Evolutionary conservation across 2,797 vertebrate genomes (phyloP), one percentile per base, ranked within the genome.

Genomic region (Urocyon cinereoargenteus): DNA sequence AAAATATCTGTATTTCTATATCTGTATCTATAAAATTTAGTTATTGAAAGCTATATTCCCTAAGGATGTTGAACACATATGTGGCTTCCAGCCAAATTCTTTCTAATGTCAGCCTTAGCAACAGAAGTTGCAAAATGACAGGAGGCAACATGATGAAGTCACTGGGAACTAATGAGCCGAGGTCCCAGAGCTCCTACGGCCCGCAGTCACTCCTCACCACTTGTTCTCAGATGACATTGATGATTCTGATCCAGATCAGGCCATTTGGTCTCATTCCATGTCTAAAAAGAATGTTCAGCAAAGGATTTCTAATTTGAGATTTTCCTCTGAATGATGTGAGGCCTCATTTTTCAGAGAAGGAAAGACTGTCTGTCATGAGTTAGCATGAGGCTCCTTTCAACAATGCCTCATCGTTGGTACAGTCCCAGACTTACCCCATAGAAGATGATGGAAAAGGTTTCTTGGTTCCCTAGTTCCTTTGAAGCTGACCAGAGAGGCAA

Each of bases 101-200:
- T 96, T 78, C 83, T 34, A 88, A 40, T 86, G 28, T 73, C 73
- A 96, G 61, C 16, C 79, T 61, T 14, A 45, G 86, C 57, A 77
- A 81, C 14, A 45, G 59, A 16, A 36, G 11, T 57, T 93, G 12
- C 36, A 64, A 86, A 89, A 81, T 64, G n/a, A 45, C 64, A 57
- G 36, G 26, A 68, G 55, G 18, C 3, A 87, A 66, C 22, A 12
- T 14, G 24, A 61, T 57, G 59, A 93, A 86, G 62, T 87, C 77
- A 53, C 64, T 3, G 8, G 64, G 70, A 95, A 83, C 24, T 77
- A 61, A 70, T 36, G 31, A 75, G 22, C 82, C 1, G 1, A 61
- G n/a, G 86, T 53, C 75, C 21, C 51, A 24, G 66, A 18, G 34
- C 18, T 34, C 68, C 45, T 21, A 13, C 0, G 15, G 45, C 45